Base-by-base conservation (phyloP, 30 jellyfish, hydroid and myxozoan genomes). In the Haliclystus octoradiatus region DNA sequence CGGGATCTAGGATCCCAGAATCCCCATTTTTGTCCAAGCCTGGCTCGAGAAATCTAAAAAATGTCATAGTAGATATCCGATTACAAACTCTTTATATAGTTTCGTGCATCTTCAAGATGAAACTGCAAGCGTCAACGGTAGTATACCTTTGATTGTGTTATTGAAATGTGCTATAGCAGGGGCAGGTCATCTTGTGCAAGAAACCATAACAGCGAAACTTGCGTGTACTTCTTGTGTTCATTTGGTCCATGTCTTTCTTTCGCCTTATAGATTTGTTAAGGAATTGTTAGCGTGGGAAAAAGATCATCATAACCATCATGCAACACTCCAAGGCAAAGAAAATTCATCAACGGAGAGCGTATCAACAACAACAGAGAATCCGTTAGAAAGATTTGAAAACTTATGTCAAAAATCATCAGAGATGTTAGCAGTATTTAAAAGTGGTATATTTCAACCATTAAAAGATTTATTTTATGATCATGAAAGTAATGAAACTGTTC, bases 361-460 rank as follows among this genome's bases (percentile, higher is more conserved):
- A 23, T 78, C 51, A 31, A 75, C 64, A 28, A 14, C 32, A 2
- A 90, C 75, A 5, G 62, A 35, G 24, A 75, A 81, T 71, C 95
- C 95, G 24, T 68, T 89, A 67, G 95, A 81, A 51, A 64, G 68
- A 53, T 80, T 89, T 79, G 95, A 75, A 57, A 47, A 68, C 33
- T 80, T 74, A 28, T 89, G 98, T 76, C 65, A 67, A 46, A 62
- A 69, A 29, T 89, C 98, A 12, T 77, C 66, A 29, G 69, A 71
- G 30, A 68, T 89, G 9, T 57, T 89, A 51, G 50, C 49, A 4
- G 62, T 64, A n/a, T 89, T 89, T 70, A 84, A 79, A 27, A 76
- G 80, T 0, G 87, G 76, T 61, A 89, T 89, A 12, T 81, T 75
- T 78, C 31, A 66, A 27, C 98, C 98, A n/a, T 79, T 89, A 50